Evolutionary conservation across 2,113 vertebrate genomes (phyloP).

Genomic region (Entomyzon cyanotis): DNA sequence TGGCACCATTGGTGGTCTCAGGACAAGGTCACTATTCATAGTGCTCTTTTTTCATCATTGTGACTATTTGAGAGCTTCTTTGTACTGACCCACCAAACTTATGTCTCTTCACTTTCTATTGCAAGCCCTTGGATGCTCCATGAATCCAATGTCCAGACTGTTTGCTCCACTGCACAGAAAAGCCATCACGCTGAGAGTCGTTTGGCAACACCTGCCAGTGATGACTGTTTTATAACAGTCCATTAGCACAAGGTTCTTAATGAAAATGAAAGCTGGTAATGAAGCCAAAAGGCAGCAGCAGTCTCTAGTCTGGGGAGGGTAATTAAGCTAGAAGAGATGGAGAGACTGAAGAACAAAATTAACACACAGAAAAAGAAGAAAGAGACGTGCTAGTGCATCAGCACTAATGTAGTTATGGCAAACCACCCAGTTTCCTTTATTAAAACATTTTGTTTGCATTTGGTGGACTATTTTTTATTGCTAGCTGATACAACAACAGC

Average conservation of each 20-base stretch:
- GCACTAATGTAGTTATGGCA: slow-evolving; percentile 44
- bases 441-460: slow-evolving; percentile 13
- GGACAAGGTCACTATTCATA: neutral
- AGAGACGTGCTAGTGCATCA: slow-evolving; percentile 53
- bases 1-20: neutral
- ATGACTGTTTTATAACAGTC: slow-evolving; percentile 75
- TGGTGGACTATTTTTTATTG: neutral
- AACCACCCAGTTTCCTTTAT: slow-evolving; percentile 26
- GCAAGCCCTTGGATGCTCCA: slow-evolving; percentile 15
- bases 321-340: slow-evolving; percentile 69
- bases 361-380: slow-evolving; percentile 67
- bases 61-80: neutral
- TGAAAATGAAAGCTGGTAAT: slow-evolving; percentile 81
- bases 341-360: slow-evolving; percentile 62
- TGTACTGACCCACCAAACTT: neutral
- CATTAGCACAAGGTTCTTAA: slow-evolving; percentile 78
- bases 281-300: slow-evolving; percentile 76
- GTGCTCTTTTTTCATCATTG: neutral
- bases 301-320: slow-evolving; percentile 64
- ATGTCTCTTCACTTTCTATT: neutral
- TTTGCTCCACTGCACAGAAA: slow-evolving; percentile 65
- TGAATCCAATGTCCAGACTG: slow-evolving; percentile 52
- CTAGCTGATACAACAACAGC: slow-evolving; percentile 28
- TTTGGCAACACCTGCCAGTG: slow-evolving; percentile 70
- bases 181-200: slow-evolving; percentile 64